phyloP scores from a whole-genome alignment of 2,888 invertebrate genomes.

The Volucella inflata region DNA sequence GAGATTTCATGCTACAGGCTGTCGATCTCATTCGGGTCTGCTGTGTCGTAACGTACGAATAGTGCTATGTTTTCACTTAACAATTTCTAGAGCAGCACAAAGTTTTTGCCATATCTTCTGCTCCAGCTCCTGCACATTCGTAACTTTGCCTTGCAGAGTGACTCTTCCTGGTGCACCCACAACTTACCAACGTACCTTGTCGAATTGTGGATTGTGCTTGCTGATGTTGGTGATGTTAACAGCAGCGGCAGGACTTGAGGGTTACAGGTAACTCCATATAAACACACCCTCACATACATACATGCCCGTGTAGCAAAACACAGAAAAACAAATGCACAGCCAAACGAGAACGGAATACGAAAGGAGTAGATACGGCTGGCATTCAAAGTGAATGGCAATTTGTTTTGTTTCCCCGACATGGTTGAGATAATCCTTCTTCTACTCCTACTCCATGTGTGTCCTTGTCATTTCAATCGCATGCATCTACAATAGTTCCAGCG shows the following conservation, averaged over 20 bases:
- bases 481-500: constrained; percentile 19
- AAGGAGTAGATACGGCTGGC: constrained; percentile 39
- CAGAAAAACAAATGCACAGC: constrained; percentile 19
- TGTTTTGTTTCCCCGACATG: constrained; percentile 68
- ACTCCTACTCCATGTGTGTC: constrained; percentile 47
- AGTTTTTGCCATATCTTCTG: constrained; percentile 17
- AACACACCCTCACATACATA: neutral
- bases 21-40: constrained; percentile 12
- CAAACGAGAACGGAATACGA: constrained; percentile 47
- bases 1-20: neutral
- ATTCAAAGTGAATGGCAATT: constrained; percentile 75
- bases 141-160: too few species aligned
- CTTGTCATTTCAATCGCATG: constrained; percentile 46
- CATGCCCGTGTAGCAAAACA: neutral
- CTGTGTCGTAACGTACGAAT: constrained; percentile 1
- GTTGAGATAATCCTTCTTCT: constrained; percentile 64
- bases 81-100: constrained; percentile 49
- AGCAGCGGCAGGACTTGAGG: constrained; percentile 33
- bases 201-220: constrained; percentile 51
- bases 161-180: too few species aligned
- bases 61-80: constrained; percentile 54
- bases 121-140: too few species aligned
- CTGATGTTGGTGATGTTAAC: constrained; percentile 22
- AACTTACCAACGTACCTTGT: too few species aligned
- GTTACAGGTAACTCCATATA: constrained; percentile 52